Percentiles rank a stretch among this genome's conserved stretches.
Conservation (phyloP, 2,797 vertebrate genomes). For the Etheostoma nigrum region DNA sequence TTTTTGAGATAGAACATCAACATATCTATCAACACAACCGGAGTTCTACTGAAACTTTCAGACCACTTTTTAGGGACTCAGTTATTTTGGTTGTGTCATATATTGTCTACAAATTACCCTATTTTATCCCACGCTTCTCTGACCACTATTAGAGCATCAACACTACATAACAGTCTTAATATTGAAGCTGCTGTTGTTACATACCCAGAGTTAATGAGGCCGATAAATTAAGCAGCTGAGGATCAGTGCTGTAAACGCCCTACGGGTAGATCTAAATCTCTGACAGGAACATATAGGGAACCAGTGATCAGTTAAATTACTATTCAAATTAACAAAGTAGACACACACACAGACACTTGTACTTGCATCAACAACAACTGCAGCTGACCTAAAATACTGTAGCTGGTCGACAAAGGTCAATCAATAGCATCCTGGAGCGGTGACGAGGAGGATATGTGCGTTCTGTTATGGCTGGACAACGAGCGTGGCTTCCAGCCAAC, state of each 20-base stretch:
- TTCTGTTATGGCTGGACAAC: conserved; percentile 69
- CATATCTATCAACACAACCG: background rate
- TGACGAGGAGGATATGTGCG: conserved; percentile 33
- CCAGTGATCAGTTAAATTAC: conserved; percentile 22
- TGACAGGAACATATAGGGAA: conserved; percentile 40
- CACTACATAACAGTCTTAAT: background rate
- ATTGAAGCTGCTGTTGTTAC: conserved; percentile 21
- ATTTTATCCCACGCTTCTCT: conserved; percentile 2
- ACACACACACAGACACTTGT: background rate
- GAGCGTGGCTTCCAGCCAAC: conserved; percentile 45
- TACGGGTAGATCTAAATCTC: conserved; percentile 30
- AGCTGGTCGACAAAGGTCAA: conserved; percentile 52
- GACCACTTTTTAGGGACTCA: background rate
- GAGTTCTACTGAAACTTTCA: background rate
- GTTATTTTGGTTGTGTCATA: background rate
- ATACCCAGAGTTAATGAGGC: conserved; percentile 49
- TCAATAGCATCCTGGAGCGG: conserved; percentile 49
- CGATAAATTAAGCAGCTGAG: conserved; percentile 35
- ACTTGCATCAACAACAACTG: background rate
- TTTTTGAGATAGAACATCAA: background rate
- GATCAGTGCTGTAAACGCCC: conserved; percentile 8
- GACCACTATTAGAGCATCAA: background rate
- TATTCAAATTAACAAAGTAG: conserved; percentile 9
- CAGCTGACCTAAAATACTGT: conserved; percentile 44
- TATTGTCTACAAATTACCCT: background rate